phyloP scores from a whole-genome alignment of 2,797 vertebrate genomes.

The Phrynocephalus vlangalii region DNA sequence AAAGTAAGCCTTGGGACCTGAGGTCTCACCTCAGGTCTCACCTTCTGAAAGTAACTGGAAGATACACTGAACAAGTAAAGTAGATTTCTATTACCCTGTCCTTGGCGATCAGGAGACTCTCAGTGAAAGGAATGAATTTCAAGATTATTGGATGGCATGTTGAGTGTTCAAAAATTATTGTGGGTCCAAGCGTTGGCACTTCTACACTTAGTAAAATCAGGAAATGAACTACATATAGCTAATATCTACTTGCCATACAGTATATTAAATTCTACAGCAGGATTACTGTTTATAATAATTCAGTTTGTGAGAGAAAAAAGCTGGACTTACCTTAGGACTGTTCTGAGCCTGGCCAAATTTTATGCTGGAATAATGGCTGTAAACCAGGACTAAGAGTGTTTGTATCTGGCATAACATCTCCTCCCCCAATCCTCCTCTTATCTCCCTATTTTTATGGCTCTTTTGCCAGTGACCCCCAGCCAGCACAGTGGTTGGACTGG shows the following conservation, averaged over 20 bases:
- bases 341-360: no score
- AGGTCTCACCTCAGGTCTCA: no score
- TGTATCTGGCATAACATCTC: no score
- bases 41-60: background rate
- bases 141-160: conserved; percentile 54
- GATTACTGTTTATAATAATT: conserved; percentile 56
- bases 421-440: no score
- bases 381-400: no score
- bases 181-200: background rate
- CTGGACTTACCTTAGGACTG: background rate
- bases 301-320: conserved; percentile 34
- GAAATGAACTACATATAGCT: conserved; percentile 48
- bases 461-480: no score
- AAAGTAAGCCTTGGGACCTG: background rate
- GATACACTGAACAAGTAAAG: background rate
- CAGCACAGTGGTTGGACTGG: no score
- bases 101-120: conserved; percentile 10
- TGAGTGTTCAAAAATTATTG: background rate
- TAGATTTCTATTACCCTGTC: background rate
- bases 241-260: conserved; percentile 58
- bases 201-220: conserved; percentile 47
- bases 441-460: no score
- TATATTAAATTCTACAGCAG: conserved; percentile 49
- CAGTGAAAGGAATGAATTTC: conserved; percentile 25
- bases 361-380: no score